Conservation (phyloP, 2,888 invertebrate species). For the Eupithecia insigniata region DNA sequence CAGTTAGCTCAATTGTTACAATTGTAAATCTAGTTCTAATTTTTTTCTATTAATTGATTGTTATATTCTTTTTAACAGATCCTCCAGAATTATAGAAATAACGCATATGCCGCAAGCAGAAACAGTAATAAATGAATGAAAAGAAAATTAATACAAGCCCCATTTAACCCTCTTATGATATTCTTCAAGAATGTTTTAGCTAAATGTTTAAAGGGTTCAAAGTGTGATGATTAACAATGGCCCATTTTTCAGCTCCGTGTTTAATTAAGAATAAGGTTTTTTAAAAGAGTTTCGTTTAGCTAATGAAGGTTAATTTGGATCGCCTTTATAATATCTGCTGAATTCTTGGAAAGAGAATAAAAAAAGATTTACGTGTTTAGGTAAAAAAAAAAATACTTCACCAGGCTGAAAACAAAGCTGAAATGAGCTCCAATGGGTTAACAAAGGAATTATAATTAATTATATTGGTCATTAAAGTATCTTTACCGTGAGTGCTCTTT, state of each 20-base stretch:
- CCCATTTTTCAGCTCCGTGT: constrained; percentile 66
- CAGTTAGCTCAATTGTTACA: no score
- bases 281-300: constrained; percentile 67
- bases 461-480: neutral
- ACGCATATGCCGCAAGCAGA: no score
- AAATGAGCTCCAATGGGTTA: neutral
- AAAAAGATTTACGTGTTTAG: neutral
- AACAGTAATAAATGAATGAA: no score
- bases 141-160: no score
- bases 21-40: no score
- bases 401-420: neutral
- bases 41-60: no score
- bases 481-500: neutral
- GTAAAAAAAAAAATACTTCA: neutral
- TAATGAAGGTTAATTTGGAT: constrained; percentile 70
- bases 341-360: neutral
- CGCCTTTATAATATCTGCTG: constrained; percentile 58
- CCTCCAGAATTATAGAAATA: no score
- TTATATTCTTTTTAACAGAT: no score
- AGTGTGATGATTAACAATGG: constrained; percentile 69
- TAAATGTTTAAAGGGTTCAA: constrained; percentile 24
- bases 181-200: constrained; percentile 20
- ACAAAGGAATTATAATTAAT: no score
- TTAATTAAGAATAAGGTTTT: constrained; percentile 75
- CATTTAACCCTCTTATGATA: constrained; percentile 10